Evolutionary conservation across 1,140 invertebrate species (phyloP).

Genomic region (Myzus persicae): DNA sequence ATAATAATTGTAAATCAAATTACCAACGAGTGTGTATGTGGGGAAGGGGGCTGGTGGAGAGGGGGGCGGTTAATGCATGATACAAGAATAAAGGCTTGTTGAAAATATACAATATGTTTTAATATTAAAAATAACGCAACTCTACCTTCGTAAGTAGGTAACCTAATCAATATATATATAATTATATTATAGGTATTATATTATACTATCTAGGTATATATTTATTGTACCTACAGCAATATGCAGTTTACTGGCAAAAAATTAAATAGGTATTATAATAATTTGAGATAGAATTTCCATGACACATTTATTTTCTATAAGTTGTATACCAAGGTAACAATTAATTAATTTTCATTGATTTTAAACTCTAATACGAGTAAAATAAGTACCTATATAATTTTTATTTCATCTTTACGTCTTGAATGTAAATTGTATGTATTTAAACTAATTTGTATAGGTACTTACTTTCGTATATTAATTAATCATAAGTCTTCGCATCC

Average conservation of each 20-base stretch:
- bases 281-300: not conserved
- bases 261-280: not conserved
- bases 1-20: conserved; percentile 55
- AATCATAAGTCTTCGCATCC: too few species aligned
- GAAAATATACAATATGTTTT: conserved; percentile 16
- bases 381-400: not conserved
- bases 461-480: too few species aligned
- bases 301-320: not conserved
- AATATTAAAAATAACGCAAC: not conserved
- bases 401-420: not conserved
- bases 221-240: not conserved
- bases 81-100: not conserved
- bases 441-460: not conserved
- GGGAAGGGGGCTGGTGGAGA: not conserved
- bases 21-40: not conserved
- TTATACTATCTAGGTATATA: not conserved
- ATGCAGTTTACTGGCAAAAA: not conserved
- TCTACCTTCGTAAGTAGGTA: conserved; percentile 19
- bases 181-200: not conserved
- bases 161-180: not conserved
- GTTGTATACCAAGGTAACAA: not conserved
- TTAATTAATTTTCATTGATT: not conserved
- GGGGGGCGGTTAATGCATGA: not conserved
- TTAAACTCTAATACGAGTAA: not conserved
- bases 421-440: not conserved